Conservation (phyloP, 2,888 invertebrate species). For the Hirtodrosophila alboralis region DNA sequence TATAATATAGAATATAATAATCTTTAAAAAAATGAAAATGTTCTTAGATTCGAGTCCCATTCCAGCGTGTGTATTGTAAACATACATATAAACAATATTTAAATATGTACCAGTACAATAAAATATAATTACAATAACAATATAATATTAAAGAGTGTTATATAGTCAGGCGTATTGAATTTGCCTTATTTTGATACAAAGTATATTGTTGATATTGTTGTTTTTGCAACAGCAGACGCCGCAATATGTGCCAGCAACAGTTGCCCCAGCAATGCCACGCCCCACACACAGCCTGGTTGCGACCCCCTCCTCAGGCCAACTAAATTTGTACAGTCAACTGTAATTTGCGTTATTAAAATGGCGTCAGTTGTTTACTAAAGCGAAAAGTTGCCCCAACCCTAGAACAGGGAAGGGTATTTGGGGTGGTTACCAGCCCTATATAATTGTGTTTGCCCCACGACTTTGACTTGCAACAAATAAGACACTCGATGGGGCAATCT, state of each 20-base stretch:
- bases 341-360: constrained; percentile 77
- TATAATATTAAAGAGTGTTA: neutral
- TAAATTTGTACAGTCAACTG: constrained; percentile 65
- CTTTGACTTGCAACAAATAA: constrained; percentile 29
- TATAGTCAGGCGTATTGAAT: neutral
- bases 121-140: neutral
- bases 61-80: no score
- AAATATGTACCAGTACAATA: no score
- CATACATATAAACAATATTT: no score
- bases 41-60: no score
- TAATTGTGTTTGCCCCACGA: constrained; percentile 51
- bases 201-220: constrained; percentile 26
- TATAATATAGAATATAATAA: no score
- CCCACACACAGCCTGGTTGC: constrained; percentile 13
- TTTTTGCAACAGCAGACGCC: constrained; percentile 43
- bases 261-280: constrained; percentile 49
- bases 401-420: no score
- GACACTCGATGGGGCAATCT: constrained; percentile 12
- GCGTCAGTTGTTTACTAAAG: constrained; percentile 73
- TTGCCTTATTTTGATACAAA: constrained; percentile 8
- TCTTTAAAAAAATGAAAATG: no score
- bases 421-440: no score
- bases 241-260: constrained; percentile 71
- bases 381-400: constrained; percentile 49
- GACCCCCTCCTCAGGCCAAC: constrained; percentile 17